Base-by-base conservation (phyloP, 1,140 invertebrate species). In the Sesamia nonagrioides region DNA sequence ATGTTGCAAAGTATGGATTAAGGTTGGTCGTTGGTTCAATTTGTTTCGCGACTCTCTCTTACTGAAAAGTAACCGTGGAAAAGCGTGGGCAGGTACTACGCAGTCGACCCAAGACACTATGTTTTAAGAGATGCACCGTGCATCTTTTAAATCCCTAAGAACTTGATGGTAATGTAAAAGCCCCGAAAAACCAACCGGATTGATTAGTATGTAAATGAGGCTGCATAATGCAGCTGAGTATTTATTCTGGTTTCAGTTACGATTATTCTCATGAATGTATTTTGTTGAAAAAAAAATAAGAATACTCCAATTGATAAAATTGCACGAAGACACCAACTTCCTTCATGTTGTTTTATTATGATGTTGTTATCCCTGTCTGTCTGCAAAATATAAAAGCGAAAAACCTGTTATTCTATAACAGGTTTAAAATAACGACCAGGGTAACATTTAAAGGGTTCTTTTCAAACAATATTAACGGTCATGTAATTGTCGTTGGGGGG, bases 381-480 rank as follows among this genome's bases (percentile, higher is more conserved):
- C 58, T 61, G 58, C 15, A 61, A 40, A 63, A 58, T 27, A 58
- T 58, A 35, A 58, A 58, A 33, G 33, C 54, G 6, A 35, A 61
- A 66, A 63, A 63, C 60, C 37, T 63, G 60, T 63, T 63, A 7
- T 15, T 17, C 8, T 37, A 37, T 42, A 63, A 63, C 60, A 63
- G 60, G 60, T 63, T 63, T 63, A 9, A 63, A 63, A 63, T 63
- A 63, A 63, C 60, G 60, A 63, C 35, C 18, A 13, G 60, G 33
- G 61, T 66, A 66, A 66, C 61, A 66, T 66, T 66, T 66, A 17
- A 66, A 42, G 61, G 61, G 61, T 66, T 66, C 17, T 42, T 66
- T 66, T 42, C 37, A 66, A 42, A 42, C 61, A 66, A 66, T 66
- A 66, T 66, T 66, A 66, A 66, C 37, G 61, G 61, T 66, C 37